phyloP scores from a whole-genome alignment of 2,797 vertebrate genomes.

The Chelidonichthys spinosus region DNA sequence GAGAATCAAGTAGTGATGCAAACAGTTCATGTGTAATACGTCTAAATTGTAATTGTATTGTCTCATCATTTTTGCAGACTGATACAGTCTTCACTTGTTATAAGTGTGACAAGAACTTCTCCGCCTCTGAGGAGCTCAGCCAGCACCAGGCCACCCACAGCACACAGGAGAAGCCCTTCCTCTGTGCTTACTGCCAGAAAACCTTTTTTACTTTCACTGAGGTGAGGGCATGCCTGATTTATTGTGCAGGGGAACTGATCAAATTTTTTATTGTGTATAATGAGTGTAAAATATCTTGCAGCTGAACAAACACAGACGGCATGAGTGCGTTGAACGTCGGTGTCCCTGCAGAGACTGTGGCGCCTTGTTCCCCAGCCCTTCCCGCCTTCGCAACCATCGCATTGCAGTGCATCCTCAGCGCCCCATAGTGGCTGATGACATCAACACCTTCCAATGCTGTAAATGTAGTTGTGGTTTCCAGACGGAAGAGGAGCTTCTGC shows the following conservation, averaged over 20 bases:
- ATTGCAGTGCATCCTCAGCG: constrained; percentile 71
- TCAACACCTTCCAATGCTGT: constrained; percentile 78
- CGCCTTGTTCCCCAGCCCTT: constrained; percentile 79
- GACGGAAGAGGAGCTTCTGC: constrained; percentile 79
- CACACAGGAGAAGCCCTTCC: constrained; percentile 83
- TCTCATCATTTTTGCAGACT: constrained; percentile 55
- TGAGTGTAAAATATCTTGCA: constrained; percentile 60
- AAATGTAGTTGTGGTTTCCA: constrained; percentile 79
- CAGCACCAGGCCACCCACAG: constrained; percentile 84
- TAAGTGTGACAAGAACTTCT: constrained; percentile 84
- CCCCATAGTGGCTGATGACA: constrained; percentile 45
- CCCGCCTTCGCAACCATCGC: constrained; percentile 83
- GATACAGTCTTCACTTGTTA: constrained; percentile 88
- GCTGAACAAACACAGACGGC: constrained; percentile 82
- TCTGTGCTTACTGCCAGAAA: constrained; percentile 78
- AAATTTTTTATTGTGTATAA: constrained; percentile 2
- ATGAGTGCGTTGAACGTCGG: constrained; percentile 80
- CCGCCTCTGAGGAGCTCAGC: constrained; percentile 84
- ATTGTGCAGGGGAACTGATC: neutral
- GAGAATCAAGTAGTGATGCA: neutral
- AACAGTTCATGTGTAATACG: neutral
- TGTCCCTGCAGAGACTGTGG: constrained; percentile 82
- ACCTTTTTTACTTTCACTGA: constrained; percentile 82
- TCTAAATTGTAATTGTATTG: neutral
- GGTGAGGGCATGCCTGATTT: constrained; percentile 65